Conservation (phyloP, 2,888 invertebrate species). For the Eutolmus rufibarbis region DNA sequence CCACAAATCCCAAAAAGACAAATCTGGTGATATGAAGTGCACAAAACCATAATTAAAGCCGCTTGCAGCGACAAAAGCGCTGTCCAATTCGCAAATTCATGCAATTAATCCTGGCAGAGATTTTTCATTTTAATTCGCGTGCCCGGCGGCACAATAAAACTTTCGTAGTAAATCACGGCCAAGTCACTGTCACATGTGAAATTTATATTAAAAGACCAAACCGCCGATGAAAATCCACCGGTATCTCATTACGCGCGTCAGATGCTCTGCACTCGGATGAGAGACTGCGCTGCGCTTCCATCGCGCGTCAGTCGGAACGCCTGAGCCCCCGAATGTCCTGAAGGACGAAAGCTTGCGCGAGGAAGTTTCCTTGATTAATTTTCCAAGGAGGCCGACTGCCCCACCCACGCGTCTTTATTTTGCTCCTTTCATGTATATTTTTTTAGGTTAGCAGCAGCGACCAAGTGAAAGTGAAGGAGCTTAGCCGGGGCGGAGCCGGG, state of each 20-base stretch:
- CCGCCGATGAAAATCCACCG: not conserved
- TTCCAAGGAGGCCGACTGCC: not conserved
- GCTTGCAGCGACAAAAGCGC: not conserved
- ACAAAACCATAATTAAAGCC: not conserved
- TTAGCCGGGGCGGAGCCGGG: not conserved
- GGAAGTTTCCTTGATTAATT: conserved; percentile 11
- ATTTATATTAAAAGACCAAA: not conserved
- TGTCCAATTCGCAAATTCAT: not conserved
- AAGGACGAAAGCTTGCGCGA: not conserved
- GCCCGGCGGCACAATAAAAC: not conserved
- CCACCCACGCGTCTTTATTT: not conserved
- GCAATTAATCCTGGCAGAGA: not conserved
- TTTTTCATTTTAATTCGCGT: not conserved
- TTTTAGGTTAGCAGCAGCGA: not conserved
- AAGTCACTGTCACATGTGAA: not conserved
- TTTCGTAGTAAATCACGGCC: not conserved
- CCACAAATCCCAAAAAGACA: not conserved
- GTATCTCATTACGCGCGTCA: not conserved
- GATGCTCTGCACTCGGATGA: not conserved
- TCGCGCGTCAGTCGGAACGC: not conserved
- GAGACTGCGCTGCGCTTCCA: not conserved
- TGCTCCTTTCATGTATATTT: not conserved
- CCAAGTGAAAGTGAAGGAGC: conserved; percentile 9
- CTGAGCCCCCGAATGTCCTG: not conserved
- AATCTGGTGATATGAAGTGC: not conserved